These are phyloP conservation scores for Sarcophilus harrisii DNA, from an alignment of 2,797 vertebrate species.

Conservation along the genomic window DNA sequence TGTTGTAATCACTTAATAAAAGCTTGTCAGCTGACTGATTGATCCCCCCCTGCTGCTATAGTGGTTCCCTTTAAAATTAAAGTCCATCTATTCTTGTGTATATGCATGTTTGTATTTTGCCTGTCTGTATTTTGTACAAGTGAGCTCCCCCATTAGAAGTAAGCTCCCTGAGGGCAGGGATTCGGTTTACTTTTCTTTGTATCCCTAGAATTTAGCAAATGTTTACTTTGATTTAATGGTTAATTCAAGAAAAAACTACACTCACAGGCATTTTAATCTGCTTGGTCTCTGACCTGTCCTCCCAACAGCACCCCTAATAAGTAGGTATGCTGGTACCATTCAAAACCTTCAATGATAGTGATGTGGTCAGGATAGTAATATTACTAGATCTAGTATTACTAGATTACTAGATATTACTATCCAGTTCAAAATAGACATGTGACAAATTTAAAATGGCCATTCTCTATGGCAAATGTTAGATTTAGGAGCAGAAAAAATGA, in stretches of 20 bases:
- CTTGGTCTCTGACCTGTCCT: background rate
- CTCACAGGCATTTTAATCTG: background rate
- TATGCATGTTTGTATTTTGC: background rate
- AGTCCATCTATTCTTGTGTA: background rate
- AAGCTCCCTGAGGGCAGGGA: background rate
- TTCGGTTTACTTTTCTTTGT: background rate
- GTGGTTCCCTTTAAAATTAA: background rate
- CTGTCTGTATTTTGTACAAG: background rate
- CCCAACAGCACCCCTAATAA: background rate
- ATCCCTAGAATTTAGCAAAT: background rate
- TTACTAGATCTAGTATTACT: no score
- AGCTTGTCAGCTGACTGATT: background rate
- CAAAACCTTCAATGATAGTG: background rate
- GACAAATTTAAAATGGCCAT: no score
- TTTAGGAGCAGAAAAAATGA: no score
- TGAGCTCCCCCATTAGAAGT: background rate
- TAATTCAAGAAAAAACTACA: background rate
- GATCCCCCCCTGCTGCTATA: background rate
- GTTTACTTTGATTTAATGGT: background rate
- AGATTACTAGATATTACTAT: no score
- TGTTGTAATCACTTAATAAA: background rate
- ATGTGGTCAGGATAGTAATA: no score
- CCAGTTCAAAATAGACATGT: no score
- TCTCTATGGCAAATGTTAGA: no score
- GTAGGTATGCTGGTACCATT: background rate